A percentile compares a stretch with the other conserved stretches of the same genome.
phyloP scores from a whole-genome alignment of 2,797 vertebrate species.

The Ptychobarbus kaznakovi region DNA sequence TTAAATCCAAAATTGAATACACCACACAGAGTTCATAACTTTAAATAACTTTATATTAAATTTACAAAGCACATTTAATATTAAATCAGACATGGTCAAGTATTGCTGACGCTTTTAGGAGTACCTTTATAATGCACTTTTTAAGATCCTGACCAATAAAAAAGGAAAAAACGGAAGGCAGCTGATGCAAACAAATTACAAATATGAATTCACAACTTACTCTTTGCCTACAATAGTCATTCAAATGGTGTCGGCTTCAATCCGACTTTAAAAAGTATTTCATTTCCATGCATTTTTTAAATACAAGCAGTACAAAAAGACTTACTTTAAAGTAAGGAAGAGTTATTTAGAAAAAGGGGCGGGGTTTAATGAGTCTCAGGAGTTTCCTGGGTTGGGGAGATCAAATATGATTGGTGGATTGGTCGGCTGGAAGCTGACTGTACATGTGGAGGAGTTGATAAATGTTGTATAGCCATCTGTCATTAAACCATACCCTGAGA shows the following conservation, averaged over 20 bases:
- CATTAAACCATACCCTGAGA: constrained; percentile 88
- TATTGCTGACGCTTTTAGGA: constrained; percentile 53
- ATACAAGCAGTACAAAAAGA: constrained; percentile 68
- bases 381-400: constrained; percentile 87
- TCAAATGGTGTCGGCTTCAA: constrained; percentile 54
- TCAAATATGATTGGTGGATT: constrained; percentile 91
- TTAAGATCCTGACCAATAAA: constrained; percentile 47
- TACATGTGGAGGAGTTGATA: constrained; percentile 90
- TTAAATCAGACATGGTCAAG: constrained; percentile 44
- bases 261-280: constrained; percentile 57
- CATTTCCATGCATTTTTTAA: constrained; percentile 62
- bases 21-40: constrained; percentile 4
- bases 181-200: constrained; percentile 53
- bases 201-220: constrained; percentile 50
- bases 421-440: constrained; percentile 91
- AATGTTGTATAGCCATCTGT: constrained; percentile 90
- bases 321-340: constrained; percentile 69
- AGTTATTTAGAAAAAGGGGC: constrained; percentile 74
- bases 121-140: constrained; percentile 61
- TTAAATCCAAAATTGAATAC: constrained; percentile 27
- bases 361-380: constrained; percentile 73
- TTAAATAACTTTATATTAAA: constrained; percentile 39
- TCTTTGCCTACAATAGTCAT: constrained; percentile 42
- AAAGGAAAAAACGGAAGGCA: constrained; percentile 51
- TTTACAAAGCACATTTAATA: constrained; percentile 38